Evolutionary conservation across 2,888 invertebrate species (phyloP), one percentile per base, ranked within the genome.

Genomic region (Bellardia bayeri): DNA sequence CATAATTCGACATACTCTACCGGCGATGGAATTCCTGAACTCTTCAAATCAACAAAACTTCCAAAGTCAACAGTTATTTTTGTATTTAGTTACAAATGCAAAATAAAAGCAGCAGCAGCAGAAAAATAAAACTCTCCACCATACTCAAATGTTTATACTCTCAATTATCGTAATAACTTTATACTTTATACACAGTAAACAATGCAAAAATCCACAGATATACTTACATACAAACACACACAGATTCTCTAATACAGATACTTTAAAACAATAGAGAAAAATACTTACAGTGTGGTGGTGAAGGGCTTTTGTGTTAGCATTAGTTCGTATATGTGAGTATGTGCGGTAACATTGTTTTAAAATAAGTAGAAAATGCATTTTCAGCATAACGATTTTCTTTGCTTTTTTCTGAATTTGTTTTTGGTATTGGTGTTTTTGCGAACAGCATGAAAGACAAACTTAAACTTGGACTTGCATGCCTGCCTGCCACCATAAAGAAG

Each of bases 401-500:
- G 49, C 49, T 82, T 64, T 61, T 61, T 56, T 75, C 64, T 51
- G 14, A n/a, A 40, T 40, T 49, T 33, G 2, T 2, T 42, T 13
- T 42, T 58, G 58, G 45, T 72, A 45, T 58, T 66, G 16, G 30
- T 66, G 63, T 68, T 71, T 71, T 68, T 68, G 54, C 54, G 30
- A 33, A 42, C 13, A 71, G 63, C 14, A 66, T 54, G 61, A 71
- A 74, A 86, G 82, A 82, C 86, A 84, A 84, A 87, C 87, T 87
- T 87, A 87, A 87, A 87, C 87, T 87, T 87, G 87, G 87, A 87
- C 85, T 85, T 85, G 84, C 83, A 49, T 75, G 58, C 69, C 58
- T 49, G 68, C 68, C 58, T 75, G 37, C 45, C 49, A 79, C 37
- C 54, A 64, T 56, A 51, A 72, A 72, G 51, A 72, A 82, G 68